Conservation (phyloP, 2,113 vertebrate species). For the Lamprologus ornatipinnis region DNA sequence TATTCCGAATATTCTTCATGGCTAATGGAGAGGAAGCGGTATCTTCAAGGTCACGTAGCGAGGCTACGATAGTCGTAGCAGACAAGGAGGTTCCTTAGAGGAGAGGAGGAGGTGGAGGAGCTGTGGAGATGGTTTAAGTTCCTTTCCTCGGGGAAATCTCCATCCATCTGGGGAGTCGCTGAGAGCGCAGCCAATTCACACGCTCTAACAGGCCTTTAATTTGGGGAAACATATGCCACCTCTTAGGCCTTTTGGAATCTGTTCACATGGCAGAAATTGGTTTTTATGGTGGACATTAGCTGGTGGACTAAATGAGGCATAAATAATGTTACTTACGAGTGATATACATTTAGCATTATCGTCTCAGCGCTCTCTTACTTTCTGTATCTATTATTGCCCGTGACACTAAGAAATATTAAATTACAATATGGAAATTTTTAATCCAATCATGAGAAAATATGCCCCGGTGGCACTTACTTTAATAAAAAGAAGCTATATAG, state of each 20-base stretch:
- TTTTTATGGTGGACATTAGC: conserved; percentile 34
- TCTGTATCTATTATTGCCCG: background rate
- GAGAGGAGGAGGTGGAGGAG: conserved; percentile 17
- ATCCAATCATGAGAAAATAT: background rate
- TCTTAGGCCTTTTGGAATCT: conserved; percentile 42
- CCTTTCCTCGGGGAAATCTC: conserved; percentile 50
- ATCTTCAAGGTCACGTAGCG: conserved; percentile 40
- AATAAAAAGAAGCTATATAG: background rate
- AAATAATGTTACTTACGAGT: background rate
- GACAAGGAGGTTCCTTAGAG: conserved; percentile 18
- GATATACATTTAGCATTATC: background rate
- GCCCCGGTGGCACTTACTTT: background rate
- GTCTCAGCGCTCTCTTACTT: background rate
- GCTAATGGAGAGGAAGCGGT: conserved; percentile 9
- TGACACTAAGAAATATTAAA: background rate
- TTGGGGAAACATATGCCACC: conserved; percentile 56
- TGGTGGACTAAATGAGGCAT: conserved; percentile 9
- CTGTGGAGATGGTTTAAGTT: conserved; percentile 35
- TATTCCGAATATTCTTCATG: background rate
- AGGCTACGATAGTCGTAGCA: conserved; percentile 1
- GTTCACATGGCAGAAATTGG: conserved; percentile 23
- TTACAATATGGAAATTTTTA: background rate
- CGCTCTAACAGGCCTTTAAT: conserved; percentile 45
- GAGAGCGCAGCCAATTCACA: conserved; percentile 42
- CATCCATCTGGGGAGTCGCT: conserved; percentile 52